Evolutionary conservation across 2,113 vertebrate genomes (phyloP).

Genomic region (Apteryx mantelli): DNA sequence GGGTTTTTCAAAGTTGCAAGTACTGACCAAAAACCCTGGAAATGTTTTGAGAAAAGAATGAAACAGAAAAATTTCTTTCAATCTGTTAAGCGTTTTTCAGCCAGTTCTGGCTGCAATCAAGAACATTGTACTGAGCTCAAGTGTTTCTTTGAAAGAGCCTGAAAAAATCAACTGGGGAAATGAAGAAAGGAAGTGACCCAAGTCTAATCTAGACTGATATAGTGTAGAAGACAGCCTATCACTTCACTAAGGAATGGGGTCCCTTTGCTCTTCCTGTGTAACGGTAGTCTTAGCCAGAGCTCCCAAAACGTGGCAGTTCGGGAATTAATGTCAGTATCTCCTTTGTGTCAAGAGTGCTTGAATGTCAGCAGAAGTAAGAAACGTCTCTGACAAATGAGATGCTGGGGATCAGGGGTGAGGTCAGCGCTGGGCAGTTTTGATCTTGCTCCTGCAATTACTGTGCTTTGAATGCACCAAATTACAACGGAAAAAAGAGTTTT

Average conservation of each 20-base stretch:
- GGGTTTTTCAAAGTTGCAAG: neutral
- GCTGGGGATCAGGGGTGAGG: neutral
- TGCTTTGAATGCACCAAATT: neutral
- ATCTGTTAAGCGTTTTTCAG: slow-evolving; percentile 53
- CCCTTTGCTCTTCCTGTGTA: neutral
- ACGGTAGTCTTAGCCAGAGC: neutral
- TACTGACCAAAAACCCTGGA: slow-evolving; percentile 40
- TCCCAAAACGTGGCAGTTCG: neutral
- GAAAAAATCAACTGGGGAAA: neutral
- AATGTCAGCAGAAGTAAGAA: neutral
- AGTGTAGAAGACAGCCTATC: neutral
- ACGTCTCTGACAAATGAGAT: neutral
- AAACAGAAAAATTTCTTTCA: slow-evolving; percentile 26
- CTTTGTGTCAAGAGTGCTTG: neutral
- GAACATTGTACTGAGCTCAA: slow-evolving; percentile 1
- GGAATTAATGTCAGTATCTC: slow-evolving; percentile 28
- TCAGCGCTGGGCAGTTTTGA: neutral
- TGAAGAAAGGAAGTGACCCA: slow-evolving; percentile 35
- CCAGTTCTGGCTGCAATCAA: slow-evolving; percentile 48
- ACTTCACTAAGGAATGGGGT: neutral
- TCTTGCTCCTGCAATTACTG: neutral
- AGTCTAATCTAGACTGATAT: slow-evolving; percentile 6
- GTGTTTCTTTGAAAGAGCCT: slow-evolving; percentile 24
- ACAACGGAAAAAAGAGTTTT: fast-evolving
- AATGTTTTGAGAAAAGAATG: slow-evolving; percentile 32